Conservation (phyloP, 2,113 vertebrate genomes). For the Pelecanoides urinatrix region DNA sequence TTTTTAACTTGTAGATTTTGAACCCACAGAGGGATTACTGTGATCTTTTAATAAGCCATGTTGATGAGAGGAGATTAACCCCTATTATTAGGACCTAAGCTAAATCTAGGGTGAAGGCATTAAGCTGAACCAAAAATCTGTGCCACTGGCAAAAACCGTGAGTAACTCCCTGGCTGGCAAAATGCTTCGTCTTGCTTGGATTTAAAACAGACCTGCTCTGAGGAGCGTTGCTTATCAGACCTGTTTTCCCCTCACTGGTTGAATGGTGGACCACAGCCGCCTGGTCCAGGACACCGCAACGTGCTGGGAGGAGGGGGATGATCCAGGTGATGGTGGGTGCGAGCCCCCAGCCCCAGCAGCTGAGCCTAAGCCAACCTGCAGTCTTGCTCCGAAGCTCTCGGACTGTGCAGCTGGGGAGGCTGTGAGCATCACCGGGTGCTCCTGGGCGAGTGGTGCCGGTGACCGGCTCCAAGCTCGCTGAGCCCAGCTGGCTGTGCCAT, state of each 20-base stretch:
- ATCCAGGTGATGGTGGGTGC: accelerated
- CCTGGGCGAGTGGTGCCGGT: accelerated
- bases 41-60: background rate
- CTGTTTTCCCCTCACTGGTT: background rate
- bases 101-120: background rate
- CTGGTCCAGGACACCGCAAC: accelerated
- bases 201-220: background rate
- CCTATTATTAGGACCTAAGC: background rate
- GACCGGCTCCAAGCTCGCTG: accelerated
- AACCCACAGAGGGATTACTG: background rate
- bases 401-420: background rate
- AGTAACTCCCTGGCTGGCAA: background rate
- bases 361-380: background rate
- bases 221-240: background rate
- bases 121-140: background rate
- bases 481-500: background rate
- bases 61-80: background rate
- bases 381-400: accelerated
- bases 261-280: background rate
- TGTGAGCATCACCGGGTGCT: background rate
- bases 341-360: background rate
- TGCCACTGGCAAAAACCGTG: background rate
- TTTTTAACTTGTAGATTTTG: slow-evolving; percentile 1
- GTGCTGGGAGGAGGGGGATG: background rate
- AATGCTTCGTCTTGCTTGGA: background rate